phyloP scores from a whole-genome alignment of 2,888 invertebrate species.

The Noctuana brunneofusca region DNA sequence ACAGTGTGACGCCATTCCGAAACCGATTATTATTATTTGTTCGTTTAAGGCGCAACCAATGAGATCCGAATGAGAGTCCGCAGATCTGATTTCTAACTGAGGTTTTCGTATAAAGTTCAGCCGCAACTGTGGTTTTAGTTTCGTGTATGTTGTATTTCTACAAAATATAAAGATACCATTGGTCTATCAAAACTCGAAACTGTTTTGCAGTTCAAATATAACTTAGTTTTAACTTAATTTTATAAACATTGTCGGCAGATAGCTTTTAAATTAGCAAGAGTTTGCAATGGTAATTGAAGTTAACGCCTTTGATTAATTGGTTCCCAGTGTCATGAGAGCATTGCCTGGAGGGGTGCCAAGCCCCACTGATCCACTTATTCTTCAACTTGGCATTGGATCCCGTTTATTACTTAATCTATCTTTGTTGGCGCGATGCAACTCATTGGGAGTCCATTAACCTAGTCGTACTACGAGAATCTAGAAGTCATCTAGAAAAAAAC shows the following conservation, averaged over 20 bases:
- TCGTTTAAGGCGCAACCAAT: constrained; percentile 10
- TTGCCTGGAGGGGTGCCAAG: constrained; percentile 19
- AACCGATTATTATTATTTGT: constrained; percentile 1
- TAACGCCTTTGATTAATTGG: constrained; percentile 23
- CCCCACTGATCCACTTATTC: constrained; percentile 29
- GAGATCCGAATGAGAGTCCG: constrained; percentile 3
- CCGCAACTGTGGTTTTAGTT: constrained; percentile 16
- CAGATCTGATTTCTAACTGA: constrained; percentile 23
- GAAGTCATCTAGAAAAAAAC: too few relatives aligned
- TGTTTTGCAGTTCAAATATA: too few relatives aligned
- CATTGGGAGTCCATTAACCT: constrained; percentile 31
- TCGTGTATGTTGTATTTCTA: constrained; percentile 6
- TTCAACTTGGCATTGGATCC: constrained; percentile 32
- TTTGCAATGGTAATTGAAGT: constrained; percentile 9
- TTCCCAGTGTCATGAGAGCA: constrained; percentile 4
- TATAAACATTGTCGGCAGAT: neutral
- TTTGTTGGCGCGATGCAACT: constrained; percentile 19
- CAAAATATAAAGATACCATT: too few relatives aligned
- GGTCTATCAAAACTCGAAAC: too few relatives aligned
- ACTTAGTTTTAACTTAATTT: too few relatives aligned
- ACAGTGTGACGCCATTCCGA: constrained; percentile 25
- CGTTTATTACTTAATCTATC: constrained; percentile 28
- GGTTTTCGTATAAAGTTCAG: constrained; percentile 15
- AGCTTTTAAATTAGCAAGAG: constrained; percentile 4
- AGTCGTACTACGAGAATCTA: neutral